Percentiles rank a stretch among this genome's conserved stretches.
These are phyloP conservation scores for Lanius ludovicianus DNA, from an alignment of 2,113 vertebrate species.

Conservation along the genomic window DNA sequence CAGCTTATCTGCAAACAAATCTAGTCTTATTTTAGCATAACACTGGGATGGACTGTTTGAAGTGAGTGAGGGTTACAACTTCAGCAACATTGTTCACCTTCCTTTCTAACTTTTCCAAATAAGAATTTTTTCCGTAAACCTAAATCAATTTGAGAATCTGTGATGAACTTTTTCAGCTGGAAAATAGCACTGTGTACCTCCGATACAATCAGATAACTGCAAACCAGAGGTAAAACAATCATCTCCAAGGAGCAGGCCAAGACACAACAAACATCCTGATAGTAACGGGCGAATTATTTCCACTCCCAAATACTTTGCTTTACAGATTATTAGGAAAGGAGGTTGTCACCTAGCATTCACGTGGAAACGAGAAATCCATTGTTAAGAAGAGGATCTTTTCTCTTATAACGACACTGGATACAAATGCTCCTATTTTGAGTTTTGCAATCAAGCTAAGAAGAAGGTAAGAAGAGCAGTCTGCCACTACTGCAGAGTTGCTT, in stretches of 20 bases:
- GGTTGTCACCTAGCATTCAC: neutral
- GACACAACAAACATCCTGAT: neutral
- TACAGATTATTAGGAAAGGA: neutral
- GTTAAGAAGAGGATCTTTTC: neutral
- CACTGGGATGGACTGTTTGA: neutral
- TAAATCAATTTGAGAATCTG: neutral
- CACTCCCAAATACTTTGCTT: neutral
- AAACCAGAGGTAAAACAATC: neutral
- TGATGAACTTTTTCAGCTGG: neutral
- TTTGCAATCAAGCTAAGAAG: neutral
- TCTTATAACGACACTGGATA: neutral
- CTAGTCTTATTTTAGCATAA: neutral
- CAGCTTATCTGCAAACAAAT: neutral
- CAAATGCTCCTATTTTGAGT: neutral
- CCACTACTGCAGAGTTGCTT: neutral
- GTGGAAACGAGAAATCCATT: neutral
- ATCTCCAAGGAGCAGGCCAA: neutral
- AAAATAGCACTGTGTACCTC: neutral
- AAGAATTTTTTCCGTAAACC: neutral
- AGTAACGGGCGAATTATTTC: neutral
- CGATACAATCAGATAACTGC: neutral
- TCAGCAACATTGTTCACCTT: neutral
- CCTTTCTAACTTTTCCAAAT: neutral
- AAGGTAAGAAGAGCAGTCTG: neutral
- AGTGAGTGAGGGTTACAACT: neutral